A percentile compares a stretch with the other conserved stretches of the same genome.
phyloP scores from a whole-genome alignment of 2,113 vertebrate species.

The Turdus rufiventris region DNA sequence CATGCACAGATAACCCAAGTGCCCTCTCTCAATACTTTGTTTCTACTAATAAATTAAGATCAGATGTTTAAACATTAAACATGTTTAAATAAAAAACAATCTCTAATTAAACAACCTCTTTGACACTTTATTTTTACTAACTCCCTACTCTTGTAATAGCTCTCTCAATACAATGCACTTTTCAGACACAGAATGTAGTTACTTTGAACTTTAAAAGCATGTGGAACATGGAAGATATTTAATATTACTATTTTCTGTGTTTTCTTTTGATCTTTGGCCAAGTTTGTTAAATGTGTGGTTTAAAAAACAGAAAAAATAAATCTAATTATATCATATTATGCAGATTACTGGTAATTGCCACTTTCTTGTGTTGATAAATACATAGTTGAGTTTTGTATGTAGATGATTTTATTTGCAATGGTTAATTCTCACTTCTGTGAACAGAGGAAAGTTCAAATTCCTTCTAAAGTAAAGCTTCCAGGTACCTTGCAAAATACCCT shows the following conservation, averaged over 20 bases:
- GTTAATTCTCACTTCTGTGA: not conserved
- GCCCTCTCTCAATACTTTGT: not conserved
- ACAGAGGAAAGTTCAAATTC: not conserved
- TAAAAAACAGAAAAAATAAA: not conserved
- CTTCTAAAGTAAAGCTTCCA: not conserved
- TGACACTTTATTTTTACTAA: not conserved
- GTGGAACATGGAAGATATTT: not conserved
- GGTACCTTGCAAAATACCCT: not conserved
- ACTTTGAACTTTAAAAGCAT: not conserved
- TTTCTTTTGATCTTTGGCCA: not conserved
- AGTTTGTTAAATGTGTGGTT: not conserved
- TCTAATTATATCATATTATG: not conserved
- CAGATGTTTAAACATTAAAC: not conserved
- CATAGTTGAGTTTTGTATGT: not conserved
- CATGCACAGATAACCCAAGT: not conserved
- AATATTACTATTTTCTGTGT: not conserved
- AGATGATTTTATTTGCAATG: not conserved
- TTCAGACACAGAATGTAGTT: not conserved
- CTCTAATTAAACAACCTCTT: not conserved
- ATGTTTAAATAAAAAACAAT: not conserved
- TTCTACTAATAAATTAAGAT: not conserved
- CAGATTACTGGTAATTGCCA: not conserved
- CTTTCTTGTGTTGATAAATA: not conserved
- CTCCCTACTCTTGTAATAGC: not conserved
- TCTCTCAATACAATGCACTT: not conserved